These are phyloP conservation scores for Atrichornis clamosus DNA, from an alignment of 2,113 vertebrate species.

Conservation along the genomic window DNA sequence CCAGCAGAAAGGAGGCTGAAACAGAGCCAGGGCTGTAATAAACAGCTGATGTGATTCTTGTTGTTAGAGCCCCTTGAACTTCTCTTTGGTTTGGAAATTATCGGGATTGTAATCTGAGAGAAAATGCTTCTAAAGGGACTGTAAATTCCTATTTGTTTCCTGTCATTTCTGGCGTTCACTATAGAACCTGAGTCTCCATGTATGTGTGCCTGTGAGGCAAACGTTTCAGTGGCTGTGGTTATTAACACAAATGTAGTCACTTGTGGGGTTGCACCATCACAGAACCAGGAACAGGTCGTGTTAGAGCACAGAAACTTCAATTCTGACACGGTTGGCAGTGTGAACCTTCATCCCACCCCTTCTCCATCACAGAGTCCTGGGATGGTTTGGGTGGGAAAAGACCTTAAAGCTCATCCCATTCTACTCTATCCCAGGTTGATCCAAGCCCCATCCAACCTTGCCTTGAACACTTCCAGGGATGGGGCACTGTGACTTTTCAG, in stretches of 20 bases:
- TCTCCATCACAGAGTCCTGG: not conserved
- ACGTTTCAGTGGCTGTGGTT: not conserved
- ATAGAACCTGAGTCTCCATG: fast-evolving
- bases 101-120: not conserved
- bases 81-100: not conserved
- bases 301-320: not conserved
- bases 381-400: not conserved
- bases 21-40: not conserved
- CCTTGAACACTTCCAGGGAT: not conserved
- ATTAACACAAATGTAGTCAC: not conserved
- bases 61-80: not conserved
- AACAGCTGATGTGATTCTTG: not conserved
- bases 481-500: not conserved
- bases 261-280: not conserved
- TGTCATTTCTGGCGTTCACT: not conserved
- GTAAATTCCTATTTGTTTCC: not conserved
- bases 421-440: not conserved
- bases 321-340: not conserved
- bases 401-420: not conserved
- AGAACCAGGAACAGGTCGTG: fast-evolving
- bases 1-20: not conserved
- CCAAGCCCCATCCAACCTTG: not conserved
- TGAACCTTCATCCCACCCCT: not conserved
- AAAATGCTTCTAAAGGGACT: not conserved
- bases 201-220: fast-evolving